phyloP scores from a whole-genome alignment of 2,113 vertebrate species.

The Neodontobutis hainanensis region DNA sequence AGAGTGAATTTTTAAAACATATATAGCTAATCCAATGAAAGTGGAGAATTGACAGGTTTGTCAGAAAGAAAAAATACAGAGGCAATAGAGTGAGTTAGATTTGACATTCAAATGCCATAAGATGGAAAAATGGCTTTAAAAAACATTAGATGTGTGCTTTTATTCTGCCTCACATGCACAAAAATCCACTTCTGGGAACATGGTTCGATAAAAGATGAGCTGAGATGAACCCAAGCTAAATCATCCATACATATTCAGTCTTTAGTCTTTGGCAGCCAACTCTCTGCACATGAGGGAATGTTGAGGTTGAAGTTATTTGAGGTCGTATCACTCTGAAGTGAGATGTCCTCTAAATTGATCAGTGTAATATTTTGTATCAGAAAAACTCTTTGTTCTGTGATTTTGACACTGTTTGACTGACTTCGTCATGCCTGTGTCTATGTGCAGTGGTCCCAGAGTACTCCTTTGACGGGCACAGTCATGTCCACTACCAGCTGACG shows the following conservation, averaged over 20 bases:
- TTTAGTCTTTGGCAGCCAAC: constrained; percentile 23
- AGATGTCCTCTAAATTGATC: not conserved
- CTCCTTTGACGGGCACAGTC: constrained; percentile 82
- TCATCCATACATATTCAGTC: constrained; percentile 38
- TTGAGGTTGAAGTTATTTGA: constrained; percentile 9
- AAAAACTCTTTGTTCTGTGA: constrained; percentile 1
- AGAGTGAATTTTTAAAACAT: constrained; percentile 1
- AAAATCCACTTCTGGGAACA: constrained; percentile 32
- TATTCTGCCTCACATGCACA: constrained; percentile 28
- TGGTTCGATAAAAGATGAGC: constrained; percentile 16
- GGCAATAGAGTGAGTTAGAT: not conserved
- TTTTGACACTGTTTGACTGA: constrained; percentile 1
- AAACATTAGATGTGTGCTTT: constrained; percentile 34
- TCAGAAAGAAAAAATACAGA: constrained; percentile 19
- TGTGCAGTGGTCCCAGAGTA: constrained; percentile 80
- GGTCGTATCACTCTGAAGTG: not conserved
- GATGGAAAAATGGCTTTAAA: constrained; percentile 47
- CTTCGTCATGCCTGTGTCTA: constrained; percentile 12
- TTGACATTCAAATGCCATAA: constrained; percentile 13
- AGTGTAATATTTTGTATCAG: not conserved
- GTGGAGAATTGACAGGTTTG: constrained; percentile 6
- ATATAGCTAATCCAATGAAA: not conserved
- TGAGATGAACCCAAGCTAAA: constrained; percentile 26
- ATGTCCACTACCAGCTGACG: constrained; percentile 80
- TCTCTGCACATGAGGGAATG: not conserved